Base-by-base conservation (phyloP, 2,113 vertebrate genomes). In the Ginglymostoma cirratum region DNA sequence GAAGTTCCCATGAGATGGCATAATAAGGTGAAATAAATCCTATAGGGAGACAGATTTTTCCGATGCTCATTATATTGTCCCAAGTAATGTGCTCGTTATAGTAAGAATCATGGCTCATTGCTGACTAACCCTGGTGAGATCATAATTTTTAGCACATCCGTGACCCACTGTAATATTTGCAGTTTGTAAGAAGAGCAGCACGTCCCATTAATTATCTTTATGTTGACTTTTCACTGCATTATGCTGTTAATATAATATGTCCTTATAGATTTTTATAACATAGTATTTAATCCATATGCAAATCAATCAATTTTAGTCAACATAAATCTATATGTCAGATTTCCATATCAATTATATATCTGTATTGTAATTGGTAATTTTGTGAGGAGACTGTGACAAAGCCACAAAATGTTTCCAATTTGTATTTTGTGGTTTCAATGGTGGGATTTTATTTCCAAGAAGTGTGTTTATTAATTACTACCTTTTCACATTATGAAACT, bases 81-180 rank as follows among this genome's bases (percentile, higher is more conserved):
- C 21, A 72, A 30, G 45, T 70, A 34, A 72, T 72, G 42, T 48
- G 69, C 42, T 95, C 94, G 30, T 45, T 72, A 52, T 48, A 10
- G 69, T 34, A 52, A 52, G n/a, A 95, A 27, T 95, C 94, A 19
- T 52, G 94, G 45, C 93, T 94, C 66, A 94, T 42, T 45, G 30
- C 30, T 94, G 42, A 93, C 67, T 67, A 93, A 94, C 38, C 21
- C 65, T 42, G n/a, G 38, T 27, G 42, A 76, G 69, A 52, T 30
- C 69, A 95, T 70, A 70, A 30, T 70, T 94, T 94, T 94, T 27
- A 94, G 70, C 67, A 92, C 55, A n/a, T 92, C 93, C 27, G 19
- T 19, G 24, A 95, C 94, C 12, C 27, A 12, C 34, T 8, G 10
- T 10, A 70, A 45, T 45, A 45, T 15, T 45, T 70, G 92, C 24